Conservation (phyloP, 2,797 vertebrate genomes). For the Enteromius viviparus region DNA sequence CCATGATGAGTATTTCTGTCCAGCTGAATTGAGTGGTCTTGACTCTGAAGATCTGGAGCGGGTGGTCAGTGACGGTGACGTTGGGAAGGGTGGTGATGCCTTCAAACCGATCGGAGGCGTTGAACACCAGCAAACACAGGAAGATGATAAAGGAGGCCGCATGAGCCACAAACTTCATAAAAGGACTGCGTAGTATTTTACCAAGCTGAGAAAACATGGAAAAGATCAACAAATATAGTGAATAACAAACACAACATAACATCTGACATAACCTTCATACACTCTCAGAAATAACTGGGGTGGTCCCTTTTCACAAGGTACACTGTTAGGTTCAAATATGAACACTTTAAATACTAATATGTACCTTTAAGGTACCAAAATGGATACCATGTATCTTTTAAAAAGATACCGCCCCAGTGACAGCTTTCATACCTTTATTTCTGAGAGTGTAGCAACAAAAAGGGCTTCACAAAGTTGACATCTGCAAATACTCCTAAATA, state of each 20-base stretch:
- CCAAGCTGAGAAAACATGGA: slow-evolving; percentile 77
- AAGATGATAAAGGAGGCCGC: slow-evolving; percentile 91
- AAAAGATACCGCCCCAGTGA: too few species aligned
- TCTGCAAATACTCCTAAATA: background rate
- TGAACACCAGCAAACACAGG: slow-evolving; percentile 87
- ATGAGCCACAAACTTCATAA: slow-evolving; percentile 91
- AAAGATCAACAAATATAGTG: background rate
- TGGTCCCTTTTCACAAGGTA: too few species aligned
- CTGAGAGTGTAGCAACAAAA: background rate
- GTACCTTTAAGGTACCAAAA: too few species aligned
- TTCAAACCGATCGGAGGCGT: slow-evolving; percentile 88
- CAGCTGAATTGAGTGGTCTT: slow-evolving; percentile 88
- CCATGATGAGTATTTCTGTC: slow-evolving; percentile 89
- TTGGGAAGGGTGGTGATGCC: slow-evolving; percentile 85
- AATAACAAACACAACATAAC: too few species aligned
- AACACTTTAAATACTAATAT: too few species aligned
- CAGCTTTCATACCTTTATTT: too few species aligned
- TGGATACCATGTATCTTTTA: too few species aligned
- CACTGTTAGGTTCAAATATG: too few species aligned
- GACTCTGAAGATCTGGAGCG: slow-evolving; percentile 87
- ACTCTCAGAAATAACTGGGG: too few species aligned
- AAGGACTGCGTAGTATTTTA: slow-evolving; percentile 85
- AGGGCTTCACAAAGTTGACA: background rate
- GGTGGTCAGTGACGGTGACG: slow-evolving; percentile 84
- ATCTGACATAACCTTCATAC: too few species aligned